Evolutionary conservation across 2,113 vertebrate genomes (phyloP).

Genomic region (Nothoprocta pentlandii): DNA sequence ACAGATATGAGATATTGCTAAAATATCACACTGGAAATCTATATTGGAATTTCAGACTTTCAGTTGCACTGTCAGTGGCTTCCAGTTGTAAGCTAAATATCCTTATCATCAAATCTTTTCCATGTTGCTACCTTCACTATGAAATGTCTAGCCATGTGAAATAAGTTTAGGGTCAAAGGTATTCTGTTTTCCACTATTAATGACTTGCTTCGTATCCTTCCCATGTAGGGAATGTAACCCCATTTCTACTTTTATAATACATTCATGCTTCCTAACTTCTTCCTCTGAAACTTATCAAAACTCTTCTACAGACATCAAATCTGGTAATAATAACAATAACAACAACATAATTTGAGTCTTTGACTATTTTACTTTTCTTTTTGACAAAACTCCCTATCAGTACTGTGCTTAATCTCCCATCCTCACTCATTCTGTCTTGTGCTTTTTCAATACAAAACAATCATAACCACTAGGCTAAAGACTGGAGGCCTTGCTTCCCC

Average conservation of each 20-base stretch:
- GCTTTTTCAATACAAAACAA: too few species aligned
- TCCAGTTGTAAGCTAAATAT: neutral
- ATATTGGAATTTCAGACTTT: neutral
- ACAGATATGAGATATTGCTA: neutral
- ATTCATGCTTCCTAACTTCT: neutral
- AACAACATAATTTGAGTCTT: too few species aligned
- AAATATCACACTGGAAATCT: neutral
- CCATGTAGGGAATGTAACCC: too few species aligned
- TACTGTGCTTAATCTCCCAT: too few species aligned
- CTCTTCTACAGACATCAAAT: neutral
- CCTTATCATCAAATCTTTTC: neutral
- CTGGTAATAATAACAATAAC: too few species aligned
- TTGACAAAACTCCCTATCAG: too few species aligned
- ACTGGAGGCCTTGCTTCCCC: too few species aligned
- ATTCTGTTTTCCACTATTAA: too few species aligned
- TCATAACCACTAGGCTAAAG: too few species aligned
- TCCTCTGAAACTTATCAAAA: neutral
- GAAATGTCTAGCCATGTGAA: neutral
- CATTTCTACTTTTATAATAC: neutral
- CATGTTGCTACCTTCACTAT: neutral
- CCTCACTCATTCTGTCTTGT: too few species aligned
- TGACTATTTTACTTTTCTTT: too few species aligned
- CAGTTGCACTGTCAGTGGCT: neutral
- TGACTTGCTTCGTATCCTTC: neutral
- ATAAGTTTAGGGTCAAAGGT: neutral